Evolutionary conservation across 2,113 vertebrate genomes (phyloP).

Genomic region (Zosterops hypoxanthus): DNA sequence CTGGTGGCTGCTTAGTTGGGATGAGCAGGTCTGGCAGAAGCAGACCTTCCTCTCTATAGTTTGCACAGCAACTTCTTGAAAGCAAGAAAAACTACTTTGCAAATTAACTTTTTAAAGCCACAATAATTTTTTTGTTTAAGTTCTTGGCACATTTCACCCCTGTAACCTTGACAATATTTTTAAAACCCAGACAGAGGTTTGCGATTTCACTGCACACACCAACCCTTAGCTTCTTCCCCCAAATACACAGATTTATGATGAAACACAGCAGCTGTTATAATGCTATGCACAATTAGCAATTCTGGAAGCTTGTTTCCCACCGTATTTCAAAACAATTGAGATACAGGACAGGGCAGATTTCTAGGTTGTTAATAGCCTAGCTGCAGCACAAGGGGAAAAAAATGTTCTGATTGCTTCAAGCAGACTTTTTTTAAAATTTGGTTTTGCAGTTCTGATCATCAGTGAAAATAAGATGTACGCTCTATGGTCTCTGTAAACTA

Average conservation of each 20-base stretch:
- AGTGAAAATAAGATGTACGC: neutral
- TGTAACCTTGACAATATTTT: conserved; percentile 42
- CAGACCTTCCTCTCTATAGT: neutral
- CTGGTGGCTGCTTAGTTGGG: neutral
- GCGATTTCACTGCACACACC: neutral
- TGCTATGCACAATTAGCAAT: neutral
- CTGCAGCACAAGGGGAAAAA: neutral
- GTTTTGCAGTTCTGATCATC: neutral
- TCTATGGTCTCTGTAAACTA: neutral
- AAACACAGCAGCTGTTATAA: conserved; percentile 14
- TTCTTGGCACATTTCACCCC: neutral
- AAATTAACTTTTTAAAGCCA: conserved; percentile 25
- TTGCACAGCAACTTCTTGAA: neutral
- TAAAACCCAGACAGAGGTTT: neutral
- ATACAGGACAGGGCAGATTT: neutral
- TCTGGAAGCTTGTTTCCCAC: neutral
- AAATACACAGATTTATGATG: conserved; percentile 6
- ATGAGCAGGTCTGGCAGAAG: conserved; percentile 7
- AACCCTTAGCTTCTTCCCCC: neutral
- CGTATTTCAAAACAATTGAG: conserved; percentile 5
- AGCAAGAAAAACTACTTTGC: conserved; percentile 4
- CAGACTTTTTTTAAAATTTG: neutral
- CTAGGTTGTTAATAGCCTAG: neutral
- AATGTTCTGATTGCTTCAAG: neutral
- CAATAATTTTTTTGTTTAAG: neutral